These are phyloP conservation scores for Cantharis nigra DNA, from an alignment of 2,888 invertebrate species.

Conservation along the genomic window DNA sequence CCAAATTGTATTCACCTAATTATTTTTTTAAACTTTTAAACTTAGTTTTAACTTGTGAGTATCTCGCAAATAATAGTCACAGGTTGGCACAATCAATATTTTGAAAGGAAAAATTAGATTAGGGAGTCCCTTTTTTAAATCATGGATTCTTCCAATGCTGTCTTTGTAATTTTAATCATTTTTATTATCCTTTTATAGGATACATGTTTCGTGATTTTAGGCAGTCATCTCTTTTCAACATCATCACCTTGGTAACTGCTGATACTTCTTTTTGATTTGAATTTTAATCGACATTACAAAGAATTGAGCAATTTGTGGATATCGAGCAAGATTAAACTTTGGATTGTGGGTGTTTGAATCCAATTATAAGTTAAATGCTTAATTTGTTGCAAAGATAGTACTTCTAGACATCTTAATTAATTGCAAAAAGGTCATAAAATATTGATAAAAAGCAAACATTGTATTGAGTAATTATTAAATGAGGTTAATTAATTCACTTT, in stretches of 20 bases:
- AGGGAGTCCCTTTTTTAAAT: constrained; percentile 19
- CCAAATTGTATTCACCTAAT: constrained; percentile 5
- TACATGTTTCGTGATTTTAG: constrained; percentile 7
- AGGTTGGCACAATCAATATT: constrained; percentile 26
- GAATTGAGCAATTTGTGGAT: neutral
- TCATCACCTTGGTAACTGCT: neutral
- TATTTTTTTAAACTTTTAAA: neutral
- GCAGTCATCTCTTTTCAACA: neutral
- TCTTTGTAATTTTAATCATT: neutral
- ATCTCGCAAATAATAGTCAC: constrained; percentile 20
- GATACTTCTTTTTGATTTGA: neutral
- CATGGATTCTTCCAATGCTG: constrained; percentile 14
- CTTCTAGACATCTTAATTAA: neutral
- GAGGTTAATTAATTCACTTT: neutral
- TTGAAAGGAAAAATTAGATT: constrained; percentile 14
- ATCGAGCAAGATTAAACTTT: neutral
- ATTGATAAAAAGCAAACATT: neutral
- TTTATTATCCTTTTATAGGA: neutral
- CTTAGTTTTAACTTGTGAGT: constrained; percentile 9
- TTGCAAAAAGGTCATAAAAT: neutral
- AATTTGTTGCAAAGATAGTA: neutral
- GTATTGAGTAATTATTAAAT: neutral
- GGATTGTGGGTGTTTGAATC: neutral
- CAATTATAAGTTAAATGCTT: neutral
- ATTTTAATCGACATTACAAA: neutral